Evolutionary conservation across 2,113 vertebrate genomes (phyloP).

Genomic region (Dicentrarchus labrax): DNA sequence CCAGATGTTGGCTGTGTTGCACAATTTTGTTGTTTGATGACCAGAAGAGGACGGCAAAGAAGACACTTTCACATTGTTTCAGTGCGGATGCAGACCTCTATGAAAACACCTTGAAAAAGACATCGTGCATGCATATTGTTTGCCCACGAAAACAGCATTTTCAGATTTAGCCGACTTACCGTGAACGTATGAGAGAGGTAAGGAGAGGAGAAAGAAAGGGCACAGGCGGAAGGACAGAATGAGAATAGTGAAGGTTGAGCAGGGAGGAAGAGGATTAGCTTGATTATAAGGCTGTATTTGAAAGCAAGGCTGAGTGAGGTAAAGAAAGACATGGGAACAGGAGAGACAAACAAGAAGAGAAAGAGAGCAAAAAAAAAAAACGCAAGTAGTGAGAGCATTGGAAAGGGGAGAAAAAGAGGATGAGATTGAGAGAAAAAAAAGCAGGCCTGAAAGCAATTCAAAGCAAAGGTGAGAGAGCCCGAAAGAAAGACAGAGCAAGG

Average conservation of each 20-base stretch:
- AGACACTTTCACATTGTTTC: neutral
- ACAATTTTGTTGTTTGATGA: no score
- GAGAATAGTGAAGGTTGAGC: conserved; percentile 29
- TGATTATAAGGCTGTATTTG: conserved; percentile 23
- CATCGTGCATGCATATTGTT: neutral
- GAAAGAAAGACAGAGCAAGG: conserved; percentile 24
- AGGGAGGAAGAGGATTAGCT: conserved; percentile 45
- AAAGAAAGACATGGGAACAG: conserved; percentile 9
- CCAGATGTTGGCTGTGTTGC: neutral
- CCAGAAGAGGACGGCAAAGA: neutral
- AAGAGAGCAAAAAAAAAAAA: conserved; percentile 1
- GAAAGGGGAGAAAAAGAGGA: conserved; percentile 11
- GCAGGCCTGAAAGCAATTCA: conserved; percentile 40
- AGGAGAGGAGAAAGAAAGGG: conserved; percentile 16
- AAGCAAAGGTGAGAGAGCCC: conserved; percentile 50
- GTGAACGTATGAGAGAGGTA: neutral
- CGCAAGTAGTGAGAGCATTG: neutral
- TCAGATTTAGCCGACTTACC: neutral
- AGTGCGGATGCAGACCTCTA: neutral
- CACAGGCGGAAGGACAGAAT: conserved; percentile 3
- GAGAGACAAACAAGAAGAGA: neutral
- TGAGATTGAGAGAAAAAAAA: neutral
- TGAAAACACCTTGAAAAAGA: neutral
- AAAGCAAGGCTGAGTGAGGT: conserved; percentile 16
- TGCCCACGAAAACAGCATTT: conserved; percentile 15